These are phyloP conservation scores for Drosophila fulvimacula DNA, from an alignment of 2,888 invertebrate species.

Conservation along the genomic window DNA sequence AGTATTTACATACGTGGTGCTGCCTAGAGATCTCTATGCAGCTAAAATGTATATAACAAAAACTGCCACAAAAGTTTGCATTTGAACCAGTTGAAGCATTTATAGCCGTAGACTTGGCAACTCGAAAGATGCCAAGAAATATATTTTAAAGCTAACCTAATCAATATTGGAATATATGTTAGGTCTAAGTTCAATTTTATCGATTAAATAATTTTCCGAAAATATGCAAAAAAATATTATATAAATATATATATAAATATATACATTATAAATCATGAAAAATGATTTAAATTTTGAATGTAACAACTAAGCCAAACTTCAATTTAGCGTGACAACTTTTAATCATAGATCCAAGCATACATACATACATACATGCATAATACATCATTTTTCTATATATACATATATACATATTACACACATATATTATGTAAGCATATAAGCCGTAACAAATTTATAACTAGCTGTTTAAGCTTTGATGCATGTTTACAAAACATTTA, in stretches of 20 bases:
- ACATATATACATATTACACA: conserved; percentile 10
- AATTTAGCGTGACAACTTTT: conserved; percentile 30
- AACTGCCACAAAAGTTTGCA: conserved; percentile 67
- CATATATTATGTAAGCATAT: conserved; percentile 20
- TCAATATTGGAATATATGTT: conserved; percentile 25
- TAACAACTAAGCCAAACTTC: conserved; percentile 41
- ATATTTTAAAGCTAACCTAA: conserved; percentile 26
- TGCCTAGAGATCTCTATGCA: conserved; percentile 41
- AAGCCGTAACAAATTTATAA: conserved; percentile 62
- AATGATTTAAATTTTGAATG: conserved; percentile 33
- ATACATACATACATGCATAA: conserved; percentile 13
- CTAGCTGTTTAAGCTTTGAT: conserved; percentile 79
- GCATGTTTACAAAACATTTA: conserved; percentile 83
- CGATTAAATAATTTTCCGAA: conserved; percentile 17
- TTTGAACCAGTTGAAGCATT: conserved; percentile 76
- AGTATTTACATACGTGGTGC: conserved; percentile 63
- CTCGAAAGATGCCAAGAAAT: conserved; percentile 11
- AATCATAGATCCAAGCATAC: conserved; percentile 20
- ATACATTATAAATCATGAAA: conserved; percentile 11
- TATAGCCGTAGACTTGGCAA: conserved; percentile 55
- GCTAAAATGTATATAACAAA: conserved; percentile 66
- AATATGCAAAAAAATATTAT: conserved; percentile 34
- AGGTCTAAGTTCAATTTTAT: conserved; percentile 37
- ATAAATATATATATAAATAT: conserved; percentile 4
- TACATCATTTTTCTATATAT: conserved; percentile 13